Percentiles rank a stretch among this genome's conserved stretches.
Conservation (phyloP, 2,888 invertebrate genomes). For the Drosophila emarginata region DNA sequence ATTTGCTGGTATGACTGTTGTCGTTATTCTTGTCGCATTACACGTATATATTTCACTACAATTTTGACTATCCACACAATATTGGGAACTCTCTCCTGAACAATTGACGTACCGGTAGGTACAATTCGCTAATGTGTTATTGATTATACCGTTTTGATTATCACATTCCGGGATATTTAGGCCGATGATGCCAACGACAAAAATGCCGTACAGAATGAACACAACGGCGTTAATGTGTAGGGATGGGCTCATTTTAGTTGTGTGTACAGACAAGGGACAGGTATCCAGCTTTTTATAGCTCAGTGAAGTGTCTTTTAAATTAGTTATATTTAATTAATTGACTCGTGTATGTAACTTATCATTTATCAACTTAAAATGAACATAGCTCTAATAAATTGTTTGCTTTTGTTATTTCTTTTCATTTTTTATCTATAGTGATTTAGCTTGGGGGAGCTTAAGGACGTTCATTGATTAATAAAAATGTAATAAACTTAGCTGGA, state of each 20-base stretch:
- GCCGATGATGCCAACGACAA: constrained; percentile 22
- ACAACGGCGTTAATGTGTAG: constrained; percentile 35
- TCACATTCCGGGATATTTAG: constrained; percentile 46
- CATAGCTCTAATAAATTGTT: constrained; percentile 33
- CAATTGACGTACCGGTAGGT: constrained; percentile 49
- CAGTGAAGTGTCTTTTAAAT: constrained; percentile 38
- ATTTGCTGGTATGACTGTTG: constrained; percentile 8
- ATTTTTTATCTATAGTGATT: not conserved
- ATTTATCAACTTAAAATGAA: constrained; percentile 37
- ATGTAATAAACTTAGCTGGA: too few species aligned
- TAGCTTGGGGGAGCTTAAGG: too few species aligned
- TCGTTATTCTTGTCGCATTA: constrained; percentile 2
- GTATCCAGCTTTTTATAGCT: constrained; percentile 65
- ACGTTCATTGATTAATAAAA: too few species aligned
- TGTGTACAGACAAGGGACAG: constrained; percentile 11
- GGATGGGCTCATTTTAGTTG: constrained; percentile 55
- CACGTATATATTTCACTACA: constrained; percentile 18
- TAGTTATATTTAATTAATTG: constrained; percentile 67
- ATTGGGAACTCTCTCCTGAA: constrained; percentile 41
- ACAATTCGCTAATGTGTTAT: constrained; percentile 45
- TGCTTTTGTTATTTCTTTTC: constrained; percentile 1
- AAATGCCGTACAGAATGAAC: constrained; percentile 18
- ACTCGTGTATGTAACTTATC: constrained; percentile 61
- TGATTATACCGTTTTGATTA: constrained; percentile 9
- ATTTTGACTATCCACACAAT: constrained; percentile 30